Base-by-base conservation (phyloP, 2,888 invertebrate genomes). In the Melieria crassipennis region DNA sequence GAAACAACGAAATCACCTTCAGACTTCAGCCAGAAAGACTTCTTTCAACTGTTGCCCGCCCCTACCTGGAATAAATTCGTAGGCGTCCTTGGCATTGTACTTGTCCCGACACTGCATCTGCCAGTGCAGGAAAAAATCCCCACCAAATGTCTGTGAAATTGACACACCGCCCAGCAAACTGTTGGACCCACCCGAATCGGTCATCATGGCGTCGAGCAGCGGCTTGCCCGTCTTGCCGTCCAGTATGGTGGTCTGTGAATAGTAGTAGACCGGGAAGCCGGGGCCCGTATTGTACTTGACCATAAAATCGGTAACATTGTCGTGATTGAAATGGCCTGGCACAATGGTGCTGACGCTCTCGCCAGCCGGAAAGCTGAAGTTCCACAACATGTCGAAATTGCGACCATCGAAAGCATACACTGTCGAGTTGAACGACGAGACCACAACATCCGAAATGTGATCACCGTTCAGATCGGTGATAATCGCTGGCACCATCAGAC, bases 91-190 rank as follows among this genome's bases (percentile, higher is more conserved):
- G 11, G 86, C 87, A 62, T 86, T 87, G 72, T 85, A 89, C 69
- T 79, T 85, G 57, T 84, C 84, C 7, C 86, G 81, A 63, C 87
- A 87, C 63, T 93, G 91, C 1, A 91, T 90, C 48, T 91, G 90
- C 94, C 94, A 95, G 82, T 92, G 92, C 1, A 94, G 84, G 81
- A 92, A 94, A 83, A 93, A 89, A 83, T 95, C 94, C 77, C 92
- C 92, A 1, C 94, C 94, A 75, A 88, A 88, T 13, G 83, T 85
- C 73, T 87, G 87, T 1, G 87, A 87, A 69, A 87, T 82, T 7
- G 87, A 87, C 30, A 87, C 82, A 4, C 87, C 87, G 3, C 85
- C 87, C 4, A 87, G 75, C 0, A 87, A 77, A 75, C 87, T 86
- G 58, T 81, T 86, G 0, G 87, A 81, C 1, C 87, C 87, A 1